phyloP scores from a whole-genome alignment of 1,140 invertebrate genomes.

The Drosophila kanapiae region DNA sequence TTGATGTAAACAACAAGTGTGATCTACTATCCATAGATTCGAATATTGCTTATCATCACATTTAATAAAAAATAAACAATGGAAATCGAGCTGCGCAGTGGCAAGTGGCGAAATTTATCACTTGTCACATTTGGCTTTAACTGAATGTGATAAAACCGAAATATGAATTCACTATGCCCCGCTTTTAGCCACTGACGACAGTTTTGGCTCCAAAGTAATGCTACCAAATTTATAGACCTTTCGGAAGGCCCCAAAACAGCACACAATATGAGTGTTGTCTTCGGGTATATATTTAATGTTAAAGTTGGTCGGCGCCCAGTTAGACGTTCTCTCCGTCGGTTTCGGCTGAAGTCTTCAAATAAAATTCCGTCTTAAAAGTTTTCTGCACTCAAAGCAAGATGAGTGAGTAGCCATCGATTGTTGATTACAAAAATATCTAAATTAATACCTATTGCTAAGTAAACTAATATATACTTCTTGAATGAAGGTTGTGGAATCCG shows the following conservation, averaged over 20 bases:
- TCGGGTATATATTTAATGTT: constrained; percentile 33
- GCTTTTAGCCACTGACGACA: constrained; percentile 58
- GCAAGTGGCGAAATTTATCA: constrained; percentile 47
- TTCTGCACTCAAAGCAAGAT: neutral
- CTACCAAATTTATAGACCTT: constrained; percentile 54
- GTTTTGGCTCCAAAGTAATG: constrained; percentile 44
- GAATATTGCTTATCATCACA: neutral
- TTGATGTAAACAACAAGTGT: too few species aligned
- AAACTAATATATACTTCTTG: neutral
- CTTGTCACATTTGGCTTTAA: constrained; percentile 50
- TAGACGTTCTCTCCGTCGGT: constrained; percentile 16
- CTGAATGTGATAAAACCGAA: constrained; percentile 44
- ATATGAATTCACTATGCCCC: constrained; percentile 40
- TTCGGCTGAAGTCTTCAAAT: neutral
- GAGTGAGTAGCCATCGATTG: constrained; percentile 29
- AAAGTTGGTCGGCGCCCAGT: constrained; percentile 13
- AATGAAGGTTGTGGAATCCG: constrained; percentile 8
- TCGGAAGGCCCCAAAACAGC: neutral
- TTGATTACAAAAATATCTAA: neutral
- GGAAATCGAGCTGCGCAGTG: constrained; percentile 12
- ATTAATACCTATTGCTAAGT: neutral
- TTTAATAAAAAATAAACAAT: constrained; percentile 7
- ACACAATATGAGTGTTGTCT: constrained; percentile 10
- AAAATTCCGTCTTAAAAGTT: neutral
- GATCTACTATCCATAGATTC: neutral